Evolutionary conservation across 2,888 invertebrate genomes (phyloP), one percentile per base, ranked within the genome.

Genomic region (Dysmachus trigonus): DNA sequence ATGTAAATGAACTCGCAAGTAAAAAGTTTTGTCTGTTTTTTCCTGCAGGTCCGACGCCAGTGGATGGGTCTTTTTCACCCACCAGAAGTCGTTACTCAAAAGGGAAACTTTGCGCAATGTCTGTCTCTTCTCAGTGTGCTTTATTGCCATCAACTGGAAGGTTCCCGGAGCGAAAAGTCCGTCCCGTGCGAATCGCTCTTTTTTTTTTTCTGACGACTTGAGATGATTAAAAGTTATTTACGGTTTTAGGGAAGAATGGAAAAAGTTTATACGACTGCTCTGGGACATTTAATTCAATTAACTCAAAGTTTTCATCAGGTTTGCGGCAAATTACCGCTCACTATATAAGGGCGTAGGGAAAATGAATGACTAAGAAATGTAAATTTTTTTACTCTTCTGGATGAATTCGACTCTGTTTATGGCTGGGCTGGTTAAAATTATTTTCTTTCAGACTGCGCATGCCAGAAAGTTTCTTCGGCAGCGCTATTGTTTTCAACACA

Each of bases 211-310:
- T 38, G 47, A 72, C 72, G 83, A 83, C 83, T 83, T 41, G 83
- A 76, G 74, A 85, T 85, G 85, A 85, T 85, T 85, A 85, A 85
- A 74, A 85, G 51, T 85, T 85, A 85, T 85, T 85, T 85, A 85
- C 85, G 85, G 53, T 51, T 76, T 74, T 85, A 74, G 74, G 73
- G 47, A 74, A 76, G 53, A 76, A 53, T 53, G 47, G 76, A 86
- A 86, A 83, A 82, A 83, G 62, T 86, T 86, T 86, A 76, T 86
- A 83, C 74, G 86, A 86, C 83, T 83, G 76, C 73, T 83, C 30
- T 77, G 86, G 83, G 83, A 83, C 86, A 86, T 86, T 86, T 86
- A 86, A 86, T 86, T 86, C 86, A 86, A 86, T 86, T 86, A 83
- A 86, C 30, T 86, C 76, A 86, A 86, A 86, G 86, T 86, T 86